phyloP scores from a whole-genome alignment of 2,113 vertebrate genomes.

The Lontra canadensis region DNA sequence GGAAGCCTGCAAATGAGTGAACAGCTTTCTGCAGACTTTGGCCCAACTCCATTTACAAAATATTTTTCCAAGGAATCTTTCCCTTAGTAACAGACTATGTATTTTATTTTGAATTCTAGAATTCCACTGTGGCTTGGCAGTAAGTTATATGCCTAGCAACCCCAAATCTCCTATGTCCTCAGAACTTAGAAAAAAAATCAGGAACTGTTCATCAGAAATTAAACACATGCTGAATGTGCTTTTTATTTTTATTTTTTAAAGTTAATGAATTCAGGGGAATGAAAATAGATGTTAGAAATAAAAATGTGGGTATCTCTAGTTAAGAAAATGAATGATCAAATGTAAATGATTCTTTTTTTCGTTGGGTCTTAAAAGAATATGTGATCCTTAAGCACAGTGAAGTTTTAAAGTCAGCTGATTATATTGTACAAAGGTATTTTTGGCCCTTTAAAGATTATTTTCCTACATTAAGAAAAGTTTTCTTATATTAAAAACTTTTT shows the following conservation, averaged over 20 bases:
- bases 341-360: constrained; percentile 48
- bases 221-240: constrained; percentile 47
- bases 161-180: constrained; percentile 43
- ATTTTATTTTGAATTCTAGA: constrained; percentile 36
- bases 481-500: constrained; percentile 66
- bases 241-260: constrained; percentile 23
- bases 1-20: neutral
- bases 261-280: constrained; percentile 70
- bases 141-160: neutral
- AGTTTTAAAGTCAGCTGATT: constrained; percentile 53
- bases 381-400: constrained; percentile 55
- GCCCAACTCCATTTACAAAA: neutral
- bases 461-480: constrained; percentile 61
- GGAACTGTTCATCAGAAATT: constrained; percentile 42
- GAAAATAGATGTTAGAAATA: constrained; percentile 56
- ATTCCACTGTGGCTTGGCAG: neutral
- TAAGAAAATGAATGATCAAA: constrained; percentile 61
- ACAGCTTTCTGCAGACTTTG: neutral
- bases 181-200: neutral
- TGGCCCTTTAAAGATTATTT: constrained; percentile 60
- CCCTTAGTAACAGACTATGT: neutral
- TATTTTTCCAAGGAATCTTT: neutral
- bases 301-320: constrained; percentile 50
- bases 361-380: neutral
- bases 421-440: constrained; percentile 77